Base-by-base conservation (phyloP, 2,888 invertebrate genomes). In the Cephus pygmeus region DNA sequence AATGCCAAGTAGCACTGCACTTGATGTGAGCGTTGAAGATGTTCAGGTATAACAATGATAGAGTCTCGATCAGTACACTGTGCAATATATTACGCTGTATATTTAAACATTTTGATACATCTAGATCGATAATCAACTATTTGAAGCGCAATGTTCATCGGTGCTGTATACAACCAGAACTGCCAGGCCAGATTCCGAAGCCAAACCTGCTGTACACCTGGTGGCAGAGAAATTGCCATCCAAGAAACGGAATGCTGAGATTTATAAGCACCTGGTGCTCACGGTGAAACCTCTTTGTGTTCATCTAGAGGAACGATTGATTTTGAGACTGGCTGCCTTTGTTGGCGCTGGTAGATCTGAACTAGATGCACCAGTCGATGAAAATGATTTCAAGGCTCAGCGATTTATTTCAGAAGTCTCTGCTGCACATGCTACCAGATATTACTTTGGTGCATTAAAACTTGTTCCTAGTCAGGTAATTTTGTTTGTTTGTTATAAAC, bases 181-280 rank as follows among this genome's bases (percentile, higher is more conserved):
- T 33, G 93, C 92, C 68, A 91, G 91, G 23, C 90, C 90, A 73
- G 93, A 93, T 77, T 92, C 92, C 77, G 92, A 92, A 80, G 90
- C 91, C n/a, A 92, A 94, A 83, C 96, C 97, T 56, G 97, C 97
- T 12, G 93, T 98, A 83, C 95, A 96, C 87, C 93, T 98, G 76
- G 95, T 95, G 31, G 93, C 96, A 3, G 97, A 98, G 92, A 94
- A 96, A 87, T 92, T 96, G 82, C 94, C 96, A 36, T 94, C 90
- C 81, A 92, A 89, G 88, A 90, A 90, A 81, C 88, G 95, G 92
- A 96, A 98, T 92, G 97, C 98, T 3, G 95, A 97, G 83, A 97
- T 97, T 89, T 97, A 97, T 92, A 96, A 96, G 92, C 96, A 98
- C 91, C 92, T 98, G 79, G 94, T 96, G 33, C 93, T 98, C 23